These are phyloP conservation scores for Polypterus senegalus DNA, from an alignment of 2,113 vertebrate species.

Conservation along the genomic window DNA sequence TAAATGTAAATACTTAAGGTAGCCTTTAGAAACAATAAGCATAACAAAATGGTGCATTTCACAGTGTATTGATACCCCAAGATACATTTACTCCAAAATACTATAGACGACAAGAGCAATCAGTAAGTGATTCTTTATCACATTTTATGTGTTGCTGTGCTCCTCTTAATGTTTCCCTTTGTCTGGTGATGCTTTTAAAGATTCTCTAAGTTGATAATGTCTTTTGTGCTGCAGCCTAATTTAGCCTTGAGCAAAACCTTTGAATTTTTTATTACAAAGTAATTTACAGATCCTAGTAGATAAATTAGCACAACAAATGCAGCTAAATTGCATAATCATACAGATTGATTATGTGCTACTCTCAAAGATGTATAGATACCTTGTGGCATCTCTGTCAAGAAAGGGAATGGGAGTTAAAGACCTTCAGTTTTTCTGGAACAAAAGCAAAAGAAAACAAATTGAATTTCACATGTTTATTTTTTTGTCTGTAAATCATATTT, in stretches of 20 bases:
- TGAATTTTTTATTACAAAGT: constrained; percentile 62
- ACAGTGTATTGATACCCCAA: too few relatives aligned
- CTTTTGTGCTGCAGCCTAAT: constrained; percentile 40
- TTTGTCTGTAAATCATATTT: neutral
- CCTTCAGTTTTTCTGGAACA: constrained; percentile 29
- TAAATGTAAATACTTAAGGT: too few relatives aligned
- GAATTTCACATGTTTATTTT: constrained; percentile 12
- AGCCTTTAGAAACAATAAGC: too few relatives aligned
- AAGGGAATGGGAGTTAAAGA: constrained; percentile 29
- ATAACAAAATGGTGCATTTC: too few relatives aligned
- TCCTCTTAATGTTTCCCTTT: constrained; percentile 11
- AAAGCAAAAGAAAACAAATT: constrained; percentile 22
- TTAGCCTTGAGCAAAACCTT: constrained; percentile 42
- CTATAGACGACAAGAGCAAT: constrained; percentile 29
- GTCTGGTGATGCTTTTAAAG: constrained; percentile 33
- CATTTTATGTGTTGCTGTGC: constrained; percentile 39
- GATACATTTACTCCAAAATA: too few relatives aligned
- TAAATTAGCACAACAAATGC: constrained; percentile 54
- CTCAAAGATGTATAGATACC: constrained; percentile 47
- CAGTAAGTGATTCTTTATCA: constrained; percentile 36
- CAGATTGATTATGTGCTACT: constrained; percentile 54
- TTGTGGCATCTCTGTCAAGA: constrained; percentile 43
- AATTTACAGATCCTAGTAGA: constrained; percentile 50
- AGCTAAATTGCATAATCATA: constrained; percentile 50
- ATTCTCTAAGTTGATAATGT: constrained; percentile 41